Evolutionary conservation across 2,888 invertebrate genomes (phyloP), one percentile per base, ranked within the genome.

Genomic region (Agelastica alni): DNA sequence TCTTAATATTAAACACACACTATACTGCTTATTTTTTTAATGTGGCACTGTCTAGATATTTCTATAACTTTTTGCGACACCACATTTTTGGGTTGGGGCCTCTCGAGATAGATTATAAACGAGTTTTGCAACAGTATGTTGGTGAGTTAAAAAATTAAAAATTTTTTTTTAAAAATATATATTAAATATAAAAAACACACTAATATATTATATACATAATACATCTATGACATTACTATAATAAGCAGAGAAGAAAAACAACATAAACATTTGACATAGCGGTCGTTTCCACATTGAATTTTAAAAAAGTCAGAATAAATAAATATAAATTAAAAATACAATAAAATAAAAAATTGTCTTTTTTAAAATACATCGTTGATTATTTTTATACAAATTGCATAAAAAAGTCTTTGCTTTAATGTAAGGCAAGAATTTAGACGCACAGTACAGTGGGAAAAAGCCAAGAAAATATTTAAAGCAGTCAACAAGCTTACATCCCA

Each of bases 221-320:
- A 55, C 42, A 52, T 48, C 39, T 18, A 37, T 10, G 3, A 18
- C n/a, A 36, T 14, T 36, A 18, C 4, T 2, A 59, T 49, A 52
- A 56, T 46, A 59, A 59, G 58, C 56, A 53, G 43, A 52, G 36
- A 44, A 46, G 44, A 49, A 47, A 49, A 60, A 57, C 56, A 56
- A 49, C 53, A 54, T 39, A 34, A 37, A 56, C 61, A 68, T 66
- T 65, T 67, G 67, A 67, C 67, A 64, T 68, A 63, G 67, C 67
- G 67, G 65, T 68, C 63, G 56, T 59, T 53, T 64, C 55, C 47
- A 57, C 43, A 58, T 49, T 53, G 58, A 53, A 49, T 51, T 56
- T 20, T 51, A 57, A 52, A 31, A 34, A 49, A 54, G 51, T 55
- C 48, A 31, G 30, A 59, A 26, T 51, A 49, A 26, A 47, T 18